Base-by-base conservation (phyloP, 2,797 vertebrate genomes). In the Mus spretus region DNA sequence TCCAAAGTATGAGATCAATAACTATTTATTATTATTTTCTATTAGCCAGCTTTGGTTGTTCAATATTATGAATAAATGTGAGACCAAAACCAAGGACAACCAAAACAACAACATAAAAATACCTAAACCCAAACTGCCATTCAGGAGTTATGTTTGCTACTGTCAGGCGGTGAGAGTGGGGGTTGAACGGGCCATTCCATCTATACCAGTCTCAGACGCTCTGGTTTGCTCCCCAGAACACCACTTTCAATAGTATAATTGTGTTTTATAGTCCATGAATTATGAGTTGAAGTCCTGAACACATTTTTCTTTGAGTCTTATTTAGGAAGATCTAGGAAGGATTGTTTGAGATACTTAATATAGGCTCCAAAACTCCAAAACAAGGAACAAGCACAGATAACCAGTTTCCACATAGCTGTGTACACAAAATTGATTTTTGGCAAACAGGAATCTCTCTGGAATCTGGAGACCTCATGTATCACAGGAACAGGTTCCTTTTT, bases 41-140 rank as follows among this genome's bases (percentile, higher is more conserved):
- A 72, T 61, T 61, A 92, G 28, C n/a, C 77, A 85, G 31, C 44
- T 96, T 83, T 95, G 89, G 92, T 89, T 26, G 94, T 88, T 90
- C 80, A 34, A 15, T 67, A 37, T 11, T 55, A 72, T 34, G 91
- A 44, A 40, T 28, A 84, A 37, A 75, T 70, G 28, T 44, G 31
- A 93, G 44, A 75, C 63, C 61, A 53, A 97, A 95, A 89, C 15
- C 2, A 94, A 80, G 50, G 70, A 78, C 20, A 75, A 75, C 14
- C 55, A 47, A 61, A 53, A 37, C 79, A 89, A 37, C 74, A 89
- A 11, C 88, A 70, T 93, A 74, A 90, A 92, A 93, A 50, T 31
- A 70, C 1, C 20, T 77, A 89, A 96, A 79, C 78, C 1, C 3
- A 40, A 95, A 82, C 5, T 34, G 3, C 72, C 40, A n/a, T 47